Conservation (phyloP, 2,888 invertebrate species). For the Physocephala rufipes region DNA sequence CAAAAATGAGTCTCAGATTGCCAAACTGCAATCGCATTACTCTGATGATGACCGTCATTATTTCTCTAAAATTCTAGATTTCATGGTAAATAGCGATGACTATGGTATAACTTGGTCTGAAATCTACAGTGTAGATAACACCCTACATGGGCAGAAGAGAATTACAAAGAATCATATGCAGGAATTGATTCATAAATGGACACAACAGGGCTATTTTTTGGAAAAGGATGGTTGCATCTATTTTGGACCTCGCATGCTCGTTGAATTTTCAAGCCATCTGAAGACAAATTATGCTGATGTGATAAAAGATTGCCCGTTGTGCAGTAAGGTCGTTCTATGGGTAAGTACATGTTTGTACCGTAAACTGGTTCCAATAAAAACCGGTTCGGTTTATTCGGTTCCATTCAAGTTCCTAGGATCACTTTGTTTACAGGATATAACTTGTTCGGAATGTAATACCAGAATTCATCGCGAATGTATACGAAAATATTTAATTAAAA, state of each 20-base stretch:
- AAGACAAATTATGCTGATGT: slow-evolving; percentile 48
- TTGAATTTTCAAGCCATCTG: slow-evolving; percentile 51
- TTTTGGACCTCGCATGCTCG: slow-evolving; percentile 52
- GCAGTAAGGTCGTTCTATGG: slow-evolving; percentile 52
- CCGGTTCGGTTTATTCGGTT: too few species aligned
- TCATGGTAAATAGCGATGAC: slow-evolving; percentile 46
- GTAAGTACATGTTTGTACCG: slow-evolving; percentile 46
- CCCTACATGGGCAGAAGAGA: slow-evolving; percentile 44
- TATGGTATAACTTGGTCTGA: slow-evolving; percentile 49
- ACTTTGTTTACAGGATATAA: slow-evolving; percentile 46
- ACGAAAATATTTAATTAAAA: slow-evolving; percentile 49
- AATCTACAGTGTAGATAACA: slow-evolving; percentile 46
- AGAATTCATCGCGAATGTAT: slow-evolving; percentile 53
- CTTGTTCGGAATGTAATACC: slow-evolving; percentile 48
- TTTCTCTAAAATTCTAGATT: slow-evolving; percentile 49
- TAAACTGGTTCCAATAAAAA: too few species aligned
- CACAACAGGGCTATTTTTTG: slow-evolving; percentile 51
- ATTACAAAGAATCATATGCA: slow-evolving; percentile 51
- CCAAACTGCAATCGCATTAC: slow-evolving; percentile 47
- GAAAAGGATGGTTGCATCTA: slow-evolving; percentile 48
- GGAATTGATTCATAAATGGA: slow-evolving; percentile 49
- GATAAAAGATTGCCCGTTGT: slow-evolving; percentile 51
- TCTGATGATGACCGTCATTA: slow-evolving; percentile 50
- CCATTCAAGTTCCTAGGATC: not conserved
- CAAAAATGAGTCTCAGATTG: slow-evolving; percentile 46